Conservation (phyloP, 2,113 vertebrate genomes). For the Choloepus hoffmanni region DNA sequence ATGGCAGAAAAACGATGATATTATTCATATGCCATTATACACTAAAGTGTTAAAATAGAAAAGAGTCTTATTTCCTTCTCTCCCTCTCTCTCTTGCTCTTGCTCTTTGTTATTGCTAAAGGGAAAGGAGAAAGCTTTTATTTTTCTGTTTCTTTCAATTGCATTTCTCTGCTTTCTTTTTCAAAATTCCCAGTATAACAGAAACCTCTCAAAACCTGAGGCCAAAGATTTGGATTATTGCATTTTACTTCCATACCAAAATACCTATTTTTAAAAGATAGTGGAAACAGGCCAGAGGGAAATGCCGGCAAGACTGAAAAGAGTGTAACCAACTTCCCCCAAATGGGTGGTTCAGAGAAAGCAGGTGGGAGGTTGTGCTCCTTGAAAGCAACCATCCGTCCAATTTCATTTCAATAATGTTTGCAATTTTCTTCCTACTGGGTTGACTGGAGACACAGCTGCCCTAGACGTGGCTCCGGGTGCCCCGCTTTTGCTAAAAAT, state of each 20-base stretch:
- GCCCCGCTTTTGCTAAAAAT: slow-evolving; percentile 81
- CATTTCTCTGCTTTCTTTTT: slow-evolving; percentile 80
- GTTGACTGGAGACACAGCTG: slow-evolving; percentile 82
- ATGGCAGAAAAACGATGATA: slow-evolving; percentile 86
- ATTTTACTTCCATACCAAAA: slow-evolving; percentile 65
- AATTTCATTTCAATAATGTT: slow-evolving; percentile 80
- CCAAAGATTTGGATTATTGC: slow-evolving; percentile 55
- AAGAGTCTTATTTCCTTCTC: not conserved
- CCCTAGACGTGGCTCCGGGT: slow-evolving; percentile 67
- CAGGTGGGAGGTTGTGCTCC: slow-evolving; percentile 79
- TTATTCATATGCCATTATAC: slow-evolving; percentile 86
- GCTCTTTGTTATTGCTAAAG: slow-evolving; percentile 79
- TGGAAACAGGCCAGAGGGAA: slow-evolving; percentile 22
- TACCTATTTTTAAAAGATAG: slow-evolving; percentile 49
- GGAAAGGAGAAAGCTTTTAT: slow-evolving; percentile 48
- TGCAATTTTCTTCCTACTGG: slow-evolving; percentile 81
- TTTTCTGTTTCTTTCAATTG: slow-evolving; percentile 75
- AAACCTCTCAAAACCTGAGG: slow-evolving; percentile 73
- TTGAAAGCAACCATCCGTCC: slow-evolving; percentile 75
- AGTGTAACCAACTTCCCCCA: slow-evolving; percentile 60
- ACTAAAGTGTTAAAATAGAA: slow-evolving; percentile 86
- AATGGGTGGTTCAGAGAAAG: slow-evolving; percentile 66
- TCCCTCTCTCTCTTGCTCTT: slow-evolving; percentile 48
- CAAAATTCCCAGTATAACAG: slow-evolving; percentile 71
- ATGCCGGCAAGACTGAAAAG: not conserved